Evolutionary conservation across 2,113 vertebrate species (phyloP).

Genomic region (Sphaerodactylus townsendi): DNA sequence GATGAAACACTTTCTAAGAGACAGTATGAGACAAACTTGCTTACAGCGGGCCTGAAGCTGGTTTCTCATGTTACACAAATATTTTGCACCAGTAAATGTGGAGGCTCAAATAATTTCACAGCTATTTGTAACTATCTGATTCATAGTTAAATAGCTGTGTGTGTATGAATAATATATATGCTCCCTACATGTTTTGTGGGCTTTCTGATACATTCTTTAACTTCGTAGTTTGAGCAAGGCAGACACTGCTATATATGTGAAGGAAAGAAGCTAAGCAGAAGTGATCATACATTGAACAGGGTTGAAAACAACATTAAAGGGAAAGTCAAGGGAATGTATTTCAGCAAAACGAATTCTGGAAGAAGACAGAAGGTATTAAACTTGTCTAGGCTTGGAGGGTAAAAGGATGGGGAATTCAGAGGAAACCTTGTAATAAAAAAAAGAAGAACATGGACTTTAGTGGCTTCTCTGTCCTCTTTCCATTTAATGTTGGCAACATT

Average conservation of each 20-base stretch:
- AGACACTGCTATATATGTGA: slow-evolving; percentile 22
- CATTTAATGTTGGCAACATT: slow-evolving; percentile 8
- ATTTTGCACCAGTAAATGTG: background rate
- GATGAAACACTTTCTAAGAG: slow-evolving; percentile 39
- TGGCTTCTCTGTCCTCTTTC: background rate
- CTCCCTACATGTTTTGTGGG: slow-evolving; percentile 30
- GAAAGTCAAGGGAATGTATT: slow-evolving; percentile 23
- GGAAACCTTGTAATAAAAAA: background rate
- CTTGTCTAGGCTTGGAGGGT: slow-evolving; percentile 17
- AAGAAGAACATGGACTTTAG: background rate
- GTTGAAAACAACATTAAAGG: background rate
- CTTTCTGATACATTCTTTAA: slow-evolving; percentile 5
- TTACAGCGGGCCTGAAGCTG: slow-evolving; percentile 4
- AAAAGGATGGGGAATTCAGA: slow-evolving; percentile 18
- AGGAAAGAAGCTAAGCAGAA: slow-evolving; percentile 55
- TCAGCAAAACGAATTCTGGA: slow-evolving; percentile 7
- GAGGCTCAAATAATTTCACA: background rate
- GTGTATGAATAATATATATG: accelerated
- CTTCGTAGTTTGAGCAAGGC: slow-evolving; percentile 10
- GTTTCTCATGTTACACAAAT: background rate
- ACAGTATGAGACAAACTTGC: background rate
- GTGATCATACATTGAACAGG: slow-evolving; percentile 50
- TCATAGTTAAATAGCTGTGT: background rate
- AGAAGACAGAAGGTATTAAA: slow-evolving; percentile 19
- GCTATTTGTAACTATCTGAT: background rate